Conservation (phyloP, 2,797 vertebrate genomes). For the Silurus aristotelis region DNA sequence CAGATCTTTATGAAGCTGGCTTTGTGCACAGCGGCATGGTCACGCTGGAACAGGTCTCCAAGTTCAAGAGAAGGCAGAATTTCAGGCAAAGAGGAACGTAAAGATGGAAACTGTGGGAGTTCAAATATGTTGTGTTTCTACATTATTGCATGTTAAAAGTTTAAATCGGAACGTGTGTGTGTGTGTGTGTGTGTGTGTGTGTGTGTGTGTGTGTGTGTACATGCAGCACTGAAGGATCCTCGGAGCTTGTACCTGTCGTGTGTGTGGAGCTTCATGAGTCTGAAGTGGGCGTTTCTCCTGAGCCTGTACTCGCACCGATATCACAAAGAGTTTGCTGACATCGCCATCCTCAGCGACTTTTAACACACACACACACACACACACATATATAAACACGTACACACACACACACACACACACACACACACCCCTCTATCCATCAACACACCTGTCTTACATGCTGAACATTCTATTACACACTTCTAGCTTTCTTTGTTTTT, state of each 20-base stretch:
- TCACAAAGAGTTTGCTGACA: constrained; percentile 89
- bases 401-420: constrained; percentile 15
- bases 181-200: too few species aligned
- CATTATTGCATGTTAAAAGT: too few species aligned
- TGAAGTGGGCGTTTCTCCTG: constrained; percentile 91
- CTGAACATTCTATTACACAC: too few species aligned
- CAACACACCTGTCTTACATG: neutral
- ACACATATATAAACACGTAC: neutral
- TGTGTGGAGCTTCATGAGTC: constrained; percentile 89
- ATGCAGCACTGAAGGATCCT: constrained; percentile 81
- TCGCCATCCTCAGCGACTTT: constrained; percentile 96
- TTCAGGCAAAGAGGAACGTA: too few species aligned
- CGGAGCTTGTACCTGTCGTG: constrained; percentile 86
- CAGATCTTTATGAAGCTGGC: too few species aligned
- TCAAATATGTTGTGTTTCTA: too few species aligned
- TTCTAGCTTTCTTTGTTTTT: constrained; percentile 3
- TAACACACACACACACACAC: constrained; percentile 61
- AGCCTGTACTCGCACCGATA: constrained; percentile 83
- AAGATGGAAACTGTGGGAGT: too few species aligned
- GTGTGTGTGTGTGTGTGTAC: constrained; percentile 31
- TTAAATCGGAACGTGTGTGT: too few species aligned
- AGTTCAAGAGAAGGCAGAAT: too few species aligned
- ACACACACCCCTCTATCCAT: neutral
- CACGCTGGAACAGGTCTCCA: too few species aligned
- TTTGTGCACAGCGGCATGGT: too few species aligned